Percentiles rank a stretch among this genome's conserved stretches.
Conservation (phyloP, 2,113 vertebrate genomes). For the Coregonus clupeaformis region DNA sequence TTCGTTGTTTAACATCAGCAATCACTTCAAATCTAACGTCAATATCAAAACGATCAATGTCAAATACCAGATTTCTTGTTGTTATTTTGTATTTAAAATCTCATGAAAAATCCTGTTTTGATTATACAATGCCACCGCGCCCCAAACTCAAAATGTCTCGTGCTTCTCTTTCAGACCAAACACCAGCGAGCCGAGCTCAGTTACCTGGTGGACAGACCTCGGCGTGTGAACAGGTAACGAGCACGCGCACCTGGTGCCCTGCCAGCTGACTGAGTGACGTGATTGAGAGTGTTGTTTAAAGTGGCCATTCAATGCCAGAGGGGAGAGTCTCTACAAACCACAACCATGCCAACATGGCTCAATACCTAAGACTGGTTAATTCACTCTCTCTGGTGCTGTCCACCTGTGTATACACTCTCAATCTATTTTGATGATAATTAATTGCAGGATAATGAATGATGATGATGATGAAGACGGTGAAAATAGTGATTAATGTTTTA, state of each 20-base stretch:
- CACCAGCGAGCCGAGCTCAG: conserved; percentile 96
- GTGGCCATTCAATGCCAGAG: background rate
- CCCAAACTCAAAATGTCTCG: background rate
- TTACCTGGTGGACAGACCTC: conserved; percentile 96
- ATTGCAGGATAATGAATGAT: background rate
- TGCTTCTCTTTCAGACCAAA: conserved; percentile 85
- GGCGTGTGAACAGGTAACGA: conserved; percentile 96
- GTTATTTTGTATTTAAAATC: background rate
- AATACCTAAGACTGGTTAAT: background rate
- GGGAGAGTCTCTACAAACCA: background rate
- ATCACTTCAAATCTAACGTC: background rate
- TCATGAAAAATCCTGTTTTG: background rate
- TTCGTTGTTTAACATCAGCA: background rate
- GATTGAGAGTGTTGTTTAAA: background rate
- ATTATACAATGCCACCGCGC: background rate
- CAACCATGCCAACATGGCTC: background rate
- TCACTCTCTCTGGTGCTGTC: background rate
- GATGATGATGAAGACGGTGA: background rate
- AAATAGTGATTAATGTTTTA: background rate
- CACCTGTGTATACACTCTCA: background rate
- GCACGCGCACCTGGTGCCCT: background rate
- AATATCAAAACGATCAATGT: background rate
- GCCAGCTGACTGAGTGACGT: background rate
- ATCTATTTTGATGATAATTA: background rate
- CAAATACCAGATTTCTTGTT: background rate